These are phyloP conservation scores for Gymnoscelis rufifasciata DNA, from an alignment of 2,888 invertebrate genomes.

Conservation along the genomic window DNA sequence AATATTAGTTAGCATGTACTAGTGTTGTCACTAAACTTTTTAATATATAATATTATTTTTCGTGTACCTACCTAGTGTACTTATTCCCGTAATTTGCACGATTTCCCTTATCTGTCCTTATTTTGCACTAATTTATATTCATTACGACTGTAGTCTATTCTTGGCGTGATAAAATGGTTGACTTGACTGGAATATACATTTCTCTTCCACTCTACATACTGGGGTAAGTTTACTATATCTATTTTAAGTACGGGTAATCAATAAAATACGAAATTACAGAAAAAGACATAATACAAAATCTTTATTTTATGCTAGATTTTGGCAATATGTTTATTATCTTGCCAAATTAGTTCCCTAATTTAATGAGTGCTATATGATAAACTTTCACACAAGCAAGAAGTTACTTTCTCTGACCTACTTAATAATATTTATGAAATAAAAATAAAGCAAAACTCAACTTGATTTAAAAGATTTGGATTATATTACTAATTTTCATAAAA, in stretches of 20 bases:
- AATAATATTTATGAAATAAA: too few relatives aligned
- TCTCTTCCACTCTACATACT: conserved; percentile 48
- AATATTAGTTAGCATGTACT: too few relatives aligned
- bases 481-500: too few relatives aligned
- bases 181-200: conserved; percentile 44
- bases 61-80: background rate
- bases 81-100: background rate
- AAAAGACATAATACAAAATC: too few relatives aligned
- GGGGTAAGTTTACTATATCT: conserved; percentile 45
- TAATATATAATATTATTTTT: background rate
- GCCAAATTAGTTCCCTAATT: too few relatives aligned
- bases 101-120: background rate
- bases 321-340: too few relatives aligned
- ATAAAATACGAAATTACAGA: too few relatives aligned
- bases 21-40: too few relatives aligned
- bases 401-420: background rate
- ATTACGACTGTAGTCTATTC: conserved; percentile 16
- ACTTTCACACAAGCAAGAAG: background rate
- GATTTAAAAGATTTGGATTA: too few relatives aligned
- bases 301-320: too few relatives aligned
- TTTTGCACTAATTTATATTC: conserved; percentile 21
- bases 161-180: conserved; percentile 38
- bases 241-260: background rate
- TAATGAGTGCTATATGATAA: too few relatives aligned
- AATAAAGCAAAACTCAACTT: too few relatives aligned